A percentile compares a stretch with the other conserved stretches of the same genome.
phyloP scores from a whole-genome alignment of 2,113 vertebrate species.

The Saguinus imperator region DNA sequence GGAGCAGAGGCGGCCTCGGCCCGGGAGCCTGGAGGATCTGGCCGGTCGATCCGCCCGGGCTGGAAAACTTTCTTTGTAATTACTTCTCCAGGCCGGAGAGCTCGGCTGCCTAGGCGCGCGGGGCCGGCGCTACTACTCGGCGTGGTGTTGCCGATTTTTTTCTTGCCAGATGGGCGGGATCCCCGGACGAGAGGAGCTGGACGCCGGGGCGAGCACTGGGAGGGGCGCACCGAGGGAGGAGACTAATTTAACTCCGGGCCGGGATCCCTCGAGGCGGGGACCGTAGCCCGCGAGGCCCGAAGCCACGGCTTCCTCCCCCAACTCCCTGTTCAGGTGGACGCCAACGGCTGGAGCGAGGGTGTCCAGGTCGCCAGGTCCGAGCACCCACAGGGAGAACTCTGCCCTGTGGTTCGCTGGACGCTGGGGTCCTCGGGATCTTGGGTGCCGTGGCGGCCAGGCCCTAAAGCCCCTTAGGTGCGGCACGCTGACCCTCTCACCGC shows the following conservation, averaged over 20 bases:
- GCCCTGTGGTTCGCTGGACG: neutral
- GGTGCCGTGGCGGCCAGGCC: neutral
- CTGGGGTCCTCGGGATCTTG: neutral
- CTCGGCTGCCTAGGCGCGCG: neutral
- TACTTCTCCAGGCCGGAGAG: neutral
- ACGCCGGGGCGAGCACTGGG: neutral
- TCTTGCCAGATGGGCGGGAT: neutral
- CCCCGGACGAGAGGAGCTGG: neutral
- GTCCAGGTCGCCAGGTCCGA: neutral
- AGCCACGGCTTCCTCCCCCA: neutral
- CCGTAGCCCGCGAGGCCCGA: neutral
- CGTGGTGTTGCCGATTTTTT: neutral
- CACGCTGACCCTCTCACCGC: neutral
- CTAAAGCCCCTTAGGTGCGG: neutral
- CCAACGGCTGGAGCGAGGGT: neutral
- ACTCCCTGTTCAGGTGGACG: neutral
- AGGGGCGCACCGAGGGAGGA: neutral
- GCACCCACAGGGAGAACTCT: neutral
- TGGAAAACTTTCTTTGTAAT: constrained; percentile 61
- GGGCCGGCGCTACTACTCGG: neutral
- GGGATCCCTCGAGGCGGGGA: neutral
- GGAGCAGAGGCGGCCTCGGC: neutral
- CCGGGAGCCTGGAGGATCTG: neutral
- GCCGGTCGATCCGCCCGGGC: neutral
- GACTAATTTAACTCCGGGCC: neutral